phyloP scores from a whole-genome alignment of 2,797 vertebrate genomes.

The Oophaga sylvatica region DNA sequence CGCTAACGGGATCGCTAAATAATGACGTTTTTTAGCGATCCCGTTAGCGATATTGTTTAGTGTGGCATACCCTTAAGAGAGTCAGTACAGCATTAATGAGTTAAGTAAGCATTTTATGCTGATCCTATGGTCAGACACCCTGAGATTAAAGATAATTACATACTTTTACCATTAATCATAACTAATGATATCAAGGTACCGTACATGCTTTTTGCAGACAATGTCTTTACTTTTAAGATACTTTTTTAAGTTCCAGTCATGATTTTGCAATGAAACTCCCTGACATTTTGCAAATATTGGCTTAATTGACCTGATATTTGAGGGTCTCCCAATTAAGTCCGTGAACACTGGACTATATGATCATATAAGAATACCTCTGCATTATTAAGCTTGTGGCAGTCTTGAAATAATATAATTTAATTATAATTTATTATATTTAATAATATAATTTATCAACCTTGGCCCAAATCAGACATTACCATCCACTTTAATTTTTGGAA shows the following conservation, averaged over 20 bases:
- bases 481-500: neutral
- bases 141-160: neutral
- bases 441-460: neutral
- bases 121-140: neutral
- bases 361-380: neutral
- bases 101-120: neutral
- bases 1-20: no score
- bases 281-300: conserved; percentile 5
- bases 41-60: no score
- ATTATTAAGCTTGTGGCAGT: neutral
- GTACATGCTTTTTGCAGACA: neutral
- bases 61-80: no score
- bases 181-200: neutral
- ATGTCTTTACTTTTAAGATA: neutral
- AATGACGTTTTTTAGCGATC: no score
- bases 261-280: neutral
- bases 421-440: neutral
- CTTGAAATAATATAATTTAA: neutral
- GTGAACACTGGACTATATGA: neutral
- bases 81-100: neutral
- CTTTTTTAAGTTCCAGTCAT: neutral
- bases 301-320: conserved; percentile 19
- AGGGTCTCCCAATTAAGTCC: neutral
- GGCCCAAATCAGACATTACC: neutral
- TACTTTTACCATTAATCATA: neutral